These are phyloP conservation scores for Anastrepha obliqua DNA, from an alignment of 1,140 invertebrate species.

Conservation along the genomic window DNA sequence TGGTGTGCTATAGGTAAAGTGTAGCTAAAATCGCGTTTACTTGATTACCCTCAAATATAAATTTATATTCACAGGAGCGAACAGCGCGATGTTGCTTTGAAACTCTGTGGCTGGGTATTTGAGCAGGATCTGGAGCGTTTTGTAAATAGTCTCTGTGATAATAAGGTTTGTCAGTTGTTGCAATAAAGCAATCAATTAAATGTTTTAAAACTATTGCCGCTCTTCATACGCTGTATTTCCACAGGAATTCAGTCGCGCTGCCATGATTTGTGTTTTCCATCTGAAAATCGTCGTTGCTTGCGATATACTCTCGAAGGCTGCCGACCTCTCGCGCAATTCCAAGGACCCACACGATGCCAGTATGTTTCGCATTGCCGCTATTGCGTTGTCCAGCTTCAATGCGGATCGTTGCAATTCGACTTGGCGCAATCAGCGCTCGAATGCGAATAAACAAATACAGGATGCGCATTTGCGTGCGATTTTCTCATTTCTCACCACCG, in stretches of 20 bases:
- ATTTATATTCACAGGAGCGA: conserved; percentile 77
- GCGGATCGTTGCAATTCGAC: conserved; percentile 85
- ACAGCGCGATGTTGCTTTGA: conserved; percentile 85
- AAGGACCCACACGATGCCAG: conserved; percentile 65
- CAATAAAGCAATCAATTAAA: background rate
- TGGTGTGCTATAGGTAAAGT: conserved; percentile 66
- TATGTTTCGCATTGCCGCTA: conserved; percentile 84
- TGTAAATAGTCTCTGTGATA: conserved; percentile 65
- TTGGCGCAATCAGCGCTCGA: conserved; percentile 87
- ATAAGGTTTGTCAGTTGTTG: conserved; percentile 59
- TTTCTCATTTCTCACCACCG: conserved; percentile 92
- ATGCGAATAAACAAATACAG: conserved; percentile 82
- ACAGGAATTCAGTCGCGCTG: conserved; percentile 85
- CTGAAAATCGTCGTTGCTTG: conserved; percentile 89
- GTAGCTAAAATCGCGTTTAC: conserved; percentile 50
- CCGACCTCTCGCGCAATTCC: conserved; percentile 68
- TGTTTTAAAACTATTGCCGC: background rate
- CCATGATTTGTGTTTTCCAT: conserved; percentile 93
- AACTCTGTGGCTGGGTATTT: conserved; percentile 91
- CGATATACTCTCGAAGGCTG: conserved; percentile 86
- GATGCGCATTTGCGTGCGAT: conserved; percentile 94
- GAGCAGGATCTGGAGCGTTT: conserved; percentile 76
- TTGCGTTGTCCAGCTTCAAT: conserved; percentile 92
- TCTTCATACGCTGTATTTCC: conserved; percentile 31
- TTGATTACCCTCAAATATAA: background rate